Percentiles rank a stretch among this genome's conserved stretches.
These are phyloP conservation scores for Atherix ibis DNA, from an alignment of 2,888 invertebrate genomes.

Conservation along the genomic window DNA sequence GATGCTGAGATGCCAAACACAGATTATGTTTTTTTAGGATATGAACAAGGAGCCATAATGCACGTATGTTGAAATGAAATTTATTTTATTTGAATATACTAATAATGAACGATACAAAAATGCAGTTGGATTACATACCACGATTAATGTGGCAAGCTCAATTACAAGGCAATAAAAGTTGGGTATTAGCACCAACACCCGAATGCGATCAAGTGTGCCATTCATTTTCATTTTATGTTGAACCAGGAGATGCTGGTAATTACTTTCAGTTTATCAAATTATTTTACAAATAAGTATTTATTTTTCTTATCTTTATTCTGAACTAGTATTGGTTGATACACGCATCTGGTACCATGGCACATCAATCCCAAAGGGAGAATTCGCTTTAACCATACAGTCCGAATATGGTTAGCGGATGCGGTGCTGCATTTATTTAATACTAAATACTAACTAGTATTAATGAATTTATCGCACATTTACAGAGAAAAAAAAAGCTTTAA, in stretches of 20 bases:
- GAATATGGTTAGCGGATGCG: constrained; percentile 75
- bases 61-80: constrained; percentile 48
- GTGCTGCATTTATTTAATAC: no score
- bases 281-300: background rate
- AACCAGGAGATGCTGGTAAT: constrained; percentile 73
- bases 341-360: constrained; percentile 87
- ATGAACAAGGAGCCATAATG: constrained; percentile 78
- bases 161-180: constrained; percentile 68
- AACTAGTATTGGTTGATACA: constrained; percentile 69
- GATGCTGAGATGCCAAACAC: constrained; percentile 78
- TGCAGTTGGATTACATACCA: constrained; percentile 76
- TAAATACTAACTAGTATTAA: no score
- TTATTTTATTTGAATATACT: constrained; percentile 3
- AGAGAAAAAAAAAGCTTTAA: no score
- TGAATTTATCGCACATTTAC: no score
- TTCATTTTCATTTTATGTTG: constrained; percentile 58
- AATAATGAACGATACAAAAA: constrained; percentile 12
- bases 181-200: constrained; percentile 70
- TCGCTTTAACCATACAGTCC: constrained; percentile 78
- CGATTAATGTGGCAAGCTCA: constrained; percentile 91
- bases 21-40: constrained; percentile 86
- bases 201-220: constrained; percentile 70
- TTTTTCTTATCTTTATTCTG: constrained; percentile 13
- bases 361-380: constrained; percentile 59
- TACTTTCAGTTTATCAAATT: constrained; percentile 10